These are phyloP conservation scores for Cordylochernes scorpioides DNA, from an alignment of 2,888 invertebrate genomes.

Conservation along the genomic window DNA sequence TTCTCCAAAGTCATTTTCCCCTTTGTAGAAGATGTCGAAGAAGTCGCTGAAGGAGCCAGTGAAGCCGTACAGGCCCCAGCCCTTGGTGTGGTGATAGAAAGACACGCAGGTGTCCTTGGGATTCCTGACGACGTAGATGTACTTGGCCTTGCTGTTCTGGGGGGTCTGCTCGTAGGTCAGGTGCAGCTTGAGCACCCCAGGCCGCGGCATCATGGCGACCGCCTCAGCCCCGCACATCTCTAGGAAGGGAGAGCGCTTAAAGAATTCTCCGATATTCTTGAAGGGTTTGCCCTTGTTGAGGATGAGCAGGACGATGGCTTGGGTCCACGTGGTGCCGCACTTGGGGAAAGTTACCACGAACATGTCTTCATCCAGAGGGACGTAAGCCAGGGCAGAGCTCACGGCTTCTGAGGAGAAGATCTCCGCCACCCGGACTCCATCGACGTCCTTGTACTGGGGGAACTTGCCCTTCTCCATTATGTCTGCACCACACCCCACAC, in stretches of 20 bases:
- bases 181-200: conserved; percentile 16
- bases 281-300: conserved; percentile 2
- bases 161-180: conserved; percentile 15
- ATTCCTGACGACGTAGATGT: conserved; percentile 24
- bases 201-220: conserved; percentile 1
- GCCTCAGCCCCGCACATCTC: conserved; percentile 3
- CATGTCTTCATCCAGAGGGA: conserved; percentile 3
- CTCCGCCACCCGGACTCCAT: neutral
- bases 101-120: conserved; percentile 25
- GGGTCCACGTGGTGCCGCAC: conserved; percentile 9
- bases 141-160: conserved; percentile 5
- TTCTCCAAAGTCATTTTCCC: conserved; percentile 16
- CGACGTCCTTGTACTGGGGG: neutral
- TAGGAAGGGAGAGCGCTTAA: conserved; percentile 6
- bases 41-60: conserved; percentile 19
- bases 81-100: conserved; percentile 19
- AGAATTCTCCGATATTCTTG: conserved; percentile 4
- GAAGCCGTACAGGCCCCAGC: conserved; percentile 2
- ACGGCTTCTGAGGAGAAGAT: neutral
- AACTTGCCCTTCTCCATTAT: too few relatives aligned
- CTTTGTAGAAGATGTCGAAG: conserved; percentile 20
- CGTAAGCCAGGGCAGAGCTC: neutral
- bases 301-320: conserved; percentile 5
- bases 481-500: too few relatives aligned
- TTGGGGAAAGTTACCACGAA: conserved; percentile 9